Evolutionary conservation across 2,888 invertebrate genomes (phyloP), one percentile per base, ranked within the genome.

Genomic region (Amaurobius ferox): DNA sequence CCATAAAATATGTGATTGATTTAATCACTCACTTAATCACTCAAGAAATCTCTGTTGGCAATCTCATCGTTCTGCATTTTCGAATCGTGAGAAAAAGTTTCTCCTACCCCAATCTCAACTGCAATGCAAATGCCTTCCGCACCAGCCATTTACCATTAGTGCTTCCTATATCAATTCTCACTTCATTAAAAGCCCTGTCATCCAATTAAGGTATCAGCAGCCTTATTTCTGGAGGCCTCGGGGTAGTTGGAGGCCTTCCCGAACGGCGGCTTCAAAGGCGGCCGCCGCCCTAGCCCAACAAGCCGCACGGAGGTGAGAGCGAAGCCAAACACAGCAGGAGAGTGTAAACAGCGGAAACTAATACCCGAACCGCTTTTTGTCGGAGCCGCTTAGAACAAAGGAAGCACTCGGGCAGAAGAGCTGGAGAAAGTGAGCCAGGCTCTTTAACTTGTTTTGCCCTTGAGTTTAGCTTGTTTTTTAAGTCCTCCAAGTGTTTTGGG

Each of bases 261-360:
- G n/a, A n/a, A n/a, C n/a, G n/a, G 44, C 2, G 16, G 44, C 44
- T 44, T 44, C 44, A 44, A 44, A 44, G 44, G 44, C 44, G n/a
- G 44, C 44, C 44, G 44, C 64, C 64, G 64, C 64, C 64, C 30
- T 64, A 64, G 30, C 30, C 29, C 28, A 64, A 64, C 64, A 64
- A 1, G 29, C 29, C 29, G 29, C 29, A n/a, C 30, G 29, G n/a
- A 26, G 29, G 30, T n/a, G 64, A 30, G 35, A 40, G 16, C 40
- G 55, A 28, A 73, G 62, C 61, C 61, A 70, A 70, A 70, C 70
- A 70, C 44, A 13, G 44, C 44, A 30, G 70, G 28, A 29, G 77
- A 19, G 30, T 23, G 68, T 67, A 77, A 77, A 77, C 77, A 77
- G 30, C 77, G 68, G 77, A 77, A 68, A 68, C 55, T 26, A 28